Evolutionary conservation across 2,113 vertebrate genomes (phyloP).

Genomic region (Microtus montanus): DNA sequence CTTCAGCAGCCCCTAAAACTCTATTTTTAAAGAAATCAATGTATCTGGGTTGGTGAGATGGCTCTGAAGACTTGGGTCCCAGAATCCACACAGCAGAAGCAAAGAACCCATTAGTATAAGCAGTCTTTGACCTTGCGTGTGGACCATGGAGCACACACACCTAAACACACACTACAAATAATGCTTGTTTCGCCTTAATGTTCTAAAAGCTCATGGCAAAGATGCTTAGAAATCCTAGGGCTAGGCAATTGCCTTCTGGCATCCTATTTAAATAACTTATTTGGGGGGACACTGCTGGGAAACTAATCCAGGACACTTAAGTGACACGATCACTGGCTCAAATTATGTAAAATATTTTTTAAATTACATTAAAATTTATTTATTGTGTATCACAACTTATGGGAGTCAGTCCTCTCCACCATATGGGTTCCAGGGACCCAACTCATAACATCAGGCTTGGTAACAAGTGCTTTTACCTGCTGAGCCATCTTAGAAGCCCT

Average conservation of each 20-base stretch:
- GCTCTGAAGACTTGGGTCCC: not conserved
- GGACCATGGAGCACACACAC: not conserved
- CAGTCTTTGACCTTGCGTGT: not conserved
- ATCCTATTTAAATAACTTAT: conserved; percentile 42
- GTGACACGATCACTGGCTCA: not conserved
- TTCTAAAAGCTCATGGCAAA: not conserved
- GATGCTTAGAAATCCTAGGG: not conserved
- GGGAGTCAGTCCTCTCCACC: not conserved
- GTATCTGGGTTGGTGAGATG: not conserved
- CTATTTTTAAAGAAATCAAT: not conserved
- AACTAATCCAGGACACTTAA: not conserved
- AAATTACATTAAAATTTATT: not conserved
- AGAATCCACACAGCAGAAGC: not conserved
- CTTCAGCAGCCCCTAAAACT: not conserved
- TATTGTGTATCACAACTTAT: not conserved
- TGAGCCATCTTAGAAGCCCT: not conserved
- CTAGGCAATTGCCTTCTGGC: not conserved
- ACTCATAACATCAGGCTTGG: not conserved
- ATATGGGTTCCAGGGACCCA: not conserved
- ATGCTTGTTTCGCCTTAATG: conserved; percentile 12
- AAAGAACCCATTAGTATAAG: not conserved
- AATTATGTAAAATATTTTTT: not conserved
- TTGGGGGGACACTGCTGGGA: not conserved
- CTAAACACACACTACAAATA: not conserved
- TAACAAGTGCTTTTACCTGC: not conserved